Evolutionary conservation across 2,797 vertebrate species (phyloP).

Genomic region (Enteromius unitaeniatus): DNA sequence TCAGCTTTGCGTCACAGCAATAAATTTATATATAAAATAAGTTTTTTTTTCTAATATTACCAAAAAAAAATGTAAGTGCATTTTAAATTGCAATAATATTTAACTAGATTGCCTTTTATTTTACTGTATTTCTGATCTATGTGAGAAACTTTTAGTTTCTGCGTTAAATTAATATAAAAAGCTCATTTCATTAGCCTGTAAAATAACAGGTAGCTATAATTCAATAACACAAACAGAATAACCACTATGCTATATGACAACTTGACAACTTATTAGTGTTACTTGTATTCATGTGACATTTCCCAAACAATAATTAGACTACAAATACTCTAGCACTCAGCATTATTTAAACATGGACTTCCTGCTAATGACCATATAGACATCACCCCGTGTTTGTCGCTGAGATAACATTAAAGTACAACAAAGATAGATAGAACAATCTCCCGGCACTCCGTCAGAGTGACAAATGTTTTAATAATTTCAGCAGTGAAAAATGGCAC

Average conservation of each 20-base stretch:
- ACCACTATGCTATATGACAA: background rate
- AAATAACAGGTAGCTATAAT: constrained; percentile 3
- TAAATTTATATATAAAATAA: too few species aligned
- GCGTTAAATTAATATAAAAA: background rate
- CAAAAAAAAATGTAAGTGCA: too few species aligned
- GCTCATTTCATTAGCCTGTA: background rate
- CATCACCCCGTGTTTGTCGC: background rate
- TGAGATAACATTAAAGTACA: constrained; percentile 27
- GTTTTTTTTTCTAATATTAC: too few species aligned
- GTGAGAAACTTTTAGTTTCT: background rate
- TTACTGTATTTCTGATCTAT: background rate
- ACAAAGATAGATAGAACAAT: constrained; percentile 17
- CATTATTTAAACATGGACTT: background rate
- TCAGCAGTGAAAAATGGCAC: constrained; percentile 21
- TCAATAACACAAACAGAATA: background rate
- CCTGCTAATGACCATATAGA: background rate
- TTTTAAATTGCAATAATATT: background rate
- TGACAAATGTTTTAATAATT: constrained; percentile 52
- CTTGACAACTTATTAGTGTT: constrained; percentile 6
- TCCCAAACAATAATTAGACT: background rate
- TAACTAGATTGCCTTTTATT: background rate
- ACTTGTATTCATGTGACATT: background rate
- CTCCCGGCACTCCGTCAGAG: constrained; percentile 24
- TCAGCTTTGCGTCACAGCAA: background rate
- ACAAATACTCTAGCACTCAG: background rate